These are phyloP conservation scores for Prunella himalayana DNA, from an alignment of 2,113 vertebrate species.

Conservation along the genomic window DNA sequence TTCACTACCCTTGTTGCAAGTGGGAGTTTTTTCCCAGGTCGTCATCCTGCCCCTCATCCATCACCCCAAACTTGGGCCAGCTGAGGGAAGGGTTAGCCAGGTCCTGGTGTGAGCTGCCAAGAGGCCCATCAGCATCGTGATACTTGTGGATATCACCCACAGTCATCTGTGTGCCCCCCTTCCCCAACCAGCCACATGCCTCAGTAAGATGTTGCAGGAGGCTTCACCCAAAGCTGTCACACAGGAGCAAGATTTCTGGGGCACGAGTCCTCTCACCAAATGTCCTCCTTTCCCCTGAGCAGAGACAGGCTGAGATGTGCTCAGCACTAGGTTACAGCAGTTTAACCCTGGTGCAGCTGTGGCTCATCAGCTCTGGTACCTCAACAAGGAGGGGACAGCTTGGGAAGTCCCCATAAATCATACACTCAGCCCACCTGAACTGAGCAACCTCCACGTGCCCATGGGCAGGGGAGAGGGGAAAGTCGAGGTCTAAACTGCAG, in stretches of 20 bases:
- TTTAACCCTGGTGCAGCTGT: not conserved
- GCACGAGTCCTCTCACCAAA: not conserved
- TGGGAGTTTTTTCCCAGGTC: not conserved
- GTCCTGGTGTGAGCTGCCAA: not conserved
- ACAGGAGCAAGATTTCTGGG: not conserved
- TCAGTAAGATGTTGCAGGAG: not conserved
- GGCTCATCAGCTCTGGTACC: rapidly evolving
- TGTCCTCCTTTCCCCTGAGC: not conserved
- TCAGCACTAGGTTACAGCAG: not conserved
- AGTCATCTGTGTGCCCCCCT: rapidly evolving
- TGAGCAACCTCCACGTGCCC: not conserved
- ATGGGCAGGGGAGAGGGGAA: not conserved
- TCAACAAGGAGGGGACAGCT: not conserved
- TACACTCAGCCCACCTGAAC: not conserved
- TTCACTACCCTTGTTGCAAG: not conserved
- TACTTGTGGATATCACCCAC: not conserved
- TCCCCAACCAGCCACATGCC: not conserved
- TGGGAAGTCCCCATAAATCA: not conserved
- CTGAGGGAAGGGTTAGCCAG: not conserved
- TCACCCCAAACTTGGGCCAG: not conserved
- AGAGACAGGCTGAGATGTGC: not conserved
- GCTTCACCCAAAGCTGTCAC: not conserved
- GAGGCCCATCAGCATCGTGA: rapidly evolving
- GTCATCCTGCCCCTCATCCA: not conserved
- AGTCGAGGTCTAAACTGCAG: not conserved